phyloP scores from a whole-genome alignment of 2,888 invertebrate genomes.

The Byasa hedistus region DNA sequence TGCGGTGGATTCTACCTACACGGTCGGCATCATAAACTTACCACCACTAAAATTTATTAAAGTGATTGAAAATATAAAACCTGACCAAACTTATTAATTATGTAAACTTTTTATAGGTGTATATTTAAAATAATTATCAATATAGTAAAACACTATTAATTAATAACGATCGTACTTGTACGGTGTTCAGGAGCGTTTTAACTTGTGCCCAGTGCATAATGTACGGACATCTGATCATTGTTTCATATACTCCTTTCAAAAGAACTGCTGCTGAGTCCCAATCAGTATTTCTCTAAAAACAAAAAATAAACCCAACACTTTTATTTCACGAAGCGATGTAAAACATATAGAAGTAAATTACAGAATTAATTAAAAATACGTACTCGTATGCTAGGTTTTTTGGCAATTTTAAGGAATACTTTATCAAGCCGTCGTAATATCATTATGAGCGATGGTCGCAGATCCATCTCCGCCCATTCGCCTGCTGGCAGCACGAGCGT shows the following conservation, averaged over 20 bases:
- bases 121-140: too few relatives aligned
- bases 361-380: constrained; percentile 68
- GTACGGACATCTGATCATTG: constrained; percentile 94
- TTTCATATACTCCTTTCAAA: constrained; percentile 96
- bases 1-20: too few relatives aligned
- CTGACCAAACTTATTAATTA: too few relatives aligned
- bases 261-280: constrained; percentile 98
- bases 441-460: constrained; percentile 94
- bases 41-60: too few relatives aligned
- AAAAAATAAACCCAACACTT: not conserved
- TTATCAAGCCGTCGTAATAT: constrained; percentile 96
- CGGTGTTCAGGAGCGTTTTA: constrained; percentile 91
- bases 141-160: not conserved
- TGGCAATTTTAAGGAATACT: constrained; percentile 97
- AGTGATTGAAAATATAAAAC: too few relatives aligned
- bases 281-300: constrained; percentile 90
- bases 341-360: not conserved
- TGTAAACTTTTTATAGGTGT: too few relatives aligned
- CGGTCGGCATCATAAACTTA: too few relatives aligned
- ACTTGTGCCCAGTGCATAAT: constrained; percentile 98
- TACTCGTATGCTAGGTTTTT: constrained; percentile 94
- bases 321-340: not conserved
- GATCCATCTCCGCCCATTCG: constrained; percentile 96
- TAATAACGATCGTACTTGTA: constrained; percentile 82
- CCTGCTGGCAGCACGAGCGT: constrained; percentile 94